Conservation (phyloP, 1,140 invertebrate genomes). For the Drosophila malerkotliana region DNA sequence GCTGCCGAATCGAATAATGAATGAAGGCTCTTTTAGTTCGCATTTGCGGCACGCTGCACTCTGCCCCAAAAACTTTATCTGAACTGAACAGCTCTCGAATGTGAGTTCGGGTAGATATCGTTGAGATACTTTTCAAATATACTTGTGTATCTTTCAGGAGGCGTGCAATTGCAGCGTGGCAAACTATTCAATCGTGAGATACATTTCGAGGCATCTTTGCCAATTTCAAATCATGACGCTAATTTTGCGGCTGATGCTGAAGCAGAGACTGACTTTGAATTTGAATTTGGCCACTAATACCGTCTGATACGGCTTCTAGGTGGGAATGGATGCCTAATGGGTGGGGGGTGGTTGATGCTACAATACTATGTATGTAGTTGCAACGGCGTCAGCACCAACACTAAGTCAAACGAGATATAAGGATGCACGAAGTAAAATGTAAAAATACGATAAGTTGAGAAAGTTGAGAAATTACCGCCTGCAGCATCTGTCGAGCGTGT, state of each 20-base stretch:
- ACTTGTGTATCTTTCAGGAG: background rate
- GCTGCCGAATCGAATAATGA: background rate
- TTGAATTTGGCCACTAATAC: constrained; percentile 26
- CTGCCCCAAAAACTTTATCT: constrained; percentile 28
- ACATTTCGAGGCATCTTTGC: constrained; percentile 19
- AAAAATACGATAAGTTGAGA: constrained; percentile 18
- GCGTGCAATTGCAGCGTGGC: constrained; percentile 16
- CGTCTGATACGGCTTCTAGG: constrained; percentile 9
- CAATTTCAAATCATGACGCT: background rate
- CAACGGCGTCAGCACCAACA: constrained; percentile 33
- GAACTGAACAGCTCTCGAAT: constrained; percentile 17
- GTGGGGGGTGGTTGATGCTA: constrained; percentile 4
- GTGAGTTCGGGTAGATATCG: too few species aligned
- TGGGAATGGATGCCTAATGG: constrained; percentile 31
- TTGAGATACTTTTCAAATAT: constrained; percentile 23
- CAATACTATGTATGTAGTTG: constrained; percentile 1
- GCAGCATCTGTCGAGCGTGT: constrained; percentile 83
- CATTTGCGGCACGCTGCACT: constrained; percentile 17
- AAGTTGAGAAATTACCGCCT: constrained; percentile 76
- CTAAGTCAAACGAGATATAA: constrained; percentile 41
- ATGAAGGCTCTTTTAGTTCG: background rate
- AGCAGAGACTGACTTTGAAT: constrained; percentile 4
- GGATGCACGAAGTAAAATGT: constrained; percentile 21
- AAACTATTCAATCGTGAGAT: constrained; percentile 22
- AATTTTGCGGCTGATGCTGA: constrained; percentile 11